Conservation (phyloP, 2,113 vertebrate species). For the Nothocercus julius region DNA sequence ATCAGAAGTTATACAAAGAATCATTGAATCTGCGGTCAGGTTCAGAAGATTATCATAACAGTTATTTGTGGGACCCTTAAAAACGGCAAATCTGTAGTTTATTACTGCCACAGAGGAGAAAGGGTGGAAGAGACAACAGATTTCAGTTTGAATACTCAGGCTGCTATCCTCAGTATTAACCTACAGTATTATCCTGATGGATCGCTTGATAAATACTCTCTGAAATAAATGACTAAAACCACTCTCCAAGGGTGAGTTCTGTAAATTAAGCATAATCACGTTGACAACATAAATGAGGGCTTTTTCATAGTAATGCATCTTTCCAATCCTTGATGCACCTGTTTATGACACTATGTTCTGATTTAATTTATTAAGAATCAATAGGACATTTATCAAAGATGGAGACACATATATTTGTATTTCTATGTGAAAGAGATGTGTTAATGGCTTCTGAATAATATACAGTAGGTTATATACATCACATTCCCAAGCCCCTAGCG, state of each 20-base stretch:
- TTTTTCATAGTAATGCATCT: background rate
- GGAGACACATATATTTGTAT: background rate
- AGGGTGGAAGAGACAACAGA: background rate
- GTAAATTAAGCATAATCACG: background rate
- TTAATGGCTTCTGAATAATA: background rate
- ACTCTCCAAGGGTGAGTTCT: background rate
- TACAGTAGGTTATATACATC: no score
- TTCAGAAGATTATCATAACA: background rate
- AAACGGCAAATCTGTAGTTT: background rate
- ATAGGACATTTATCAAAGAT: background rate
- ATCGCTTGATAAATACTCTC: background rate
- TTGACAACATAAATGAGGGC: background rate
- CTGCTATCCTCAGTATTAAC: background rate
- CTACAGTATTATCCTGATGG: background rate
- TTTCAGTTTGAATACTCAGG: background rate
- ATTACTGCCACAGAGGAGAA: background rate
- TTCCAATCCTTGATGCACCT: background rate
- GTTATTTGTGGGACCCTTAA: background rate
- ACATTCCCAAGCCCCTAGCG: background rate
- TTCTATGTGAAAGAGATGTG: background rate
- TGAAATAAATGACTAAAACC: background rate
- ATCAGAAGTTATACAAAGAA: background rate
- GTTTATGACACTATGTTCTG: background rate
- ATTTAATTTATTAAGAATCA: background rate
- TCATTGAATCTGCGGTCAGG: background rate